Percentiles rank a stretch among this genome's conserved stretches.
These are phyloP conservation scores for Tetrax tetrax DNA, from an alignment of 2,113 vertebrate genomes.

Conservation along the genomic window DNA sequence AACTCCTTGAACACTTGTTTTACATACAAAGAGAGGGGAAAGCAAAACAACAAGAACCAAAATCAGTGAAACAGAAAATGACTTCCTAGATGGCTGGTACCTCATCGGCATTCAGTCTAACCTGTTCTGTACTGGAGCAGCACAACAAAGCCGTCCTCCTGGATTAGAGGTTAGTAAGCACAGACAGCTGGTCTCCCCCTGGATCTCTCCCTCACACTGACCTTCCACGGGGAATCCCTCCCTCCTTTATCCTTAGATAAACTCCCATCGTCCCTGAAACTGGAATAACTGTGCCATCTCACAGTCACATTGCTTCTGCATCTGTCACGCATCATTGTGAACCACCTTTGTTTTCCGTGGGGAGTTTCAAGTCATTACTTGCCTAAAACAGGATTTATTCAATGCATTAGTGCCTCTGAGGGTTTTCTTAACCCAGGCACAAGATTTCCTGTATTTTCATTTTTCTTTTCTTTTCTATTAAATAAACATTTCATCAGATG, in stretches of 20 bases:
- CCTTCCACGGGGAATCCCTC: conserved; percentile 47
- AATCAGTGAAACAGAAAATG: conserved; percentile 1
- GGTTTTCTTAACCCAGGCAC: not conserved
- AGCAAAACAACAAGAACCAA: not conserved
- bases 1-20: not conserved
- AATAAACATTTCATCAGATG: not conserved
- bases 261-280: conserved; percentile 31
- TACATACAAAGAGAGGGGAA: conserved; percentile 23
- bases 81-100: conserved; percentile 21
- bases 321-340: conserved; percentile 42
- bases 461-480: not conserved
- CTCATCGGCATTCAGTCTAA: not conserved
- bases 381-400: conserved; percentile 14
- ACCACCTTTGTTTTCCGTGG: conserved; percentile 33
- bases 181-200: conserved; percentile 28
- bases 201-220: conserved; percentile 20
- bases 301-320: conserved; percentile 2
- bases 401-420: not conserved
- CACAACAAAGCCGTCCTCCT: not conserved
- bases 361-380: conserved; percentile 45
- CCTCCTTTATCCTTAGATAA: conserved; percentile 61
- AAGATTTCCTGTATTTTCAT: not conserved
- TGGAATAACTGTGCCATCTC: conserved; percentile 39
- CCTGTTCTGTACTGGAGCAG: not conserved
- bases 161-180: not conserved